Conservation (phyloP, 2,888 invertebrate species). For the Parasteatoda lunata region DNA sequence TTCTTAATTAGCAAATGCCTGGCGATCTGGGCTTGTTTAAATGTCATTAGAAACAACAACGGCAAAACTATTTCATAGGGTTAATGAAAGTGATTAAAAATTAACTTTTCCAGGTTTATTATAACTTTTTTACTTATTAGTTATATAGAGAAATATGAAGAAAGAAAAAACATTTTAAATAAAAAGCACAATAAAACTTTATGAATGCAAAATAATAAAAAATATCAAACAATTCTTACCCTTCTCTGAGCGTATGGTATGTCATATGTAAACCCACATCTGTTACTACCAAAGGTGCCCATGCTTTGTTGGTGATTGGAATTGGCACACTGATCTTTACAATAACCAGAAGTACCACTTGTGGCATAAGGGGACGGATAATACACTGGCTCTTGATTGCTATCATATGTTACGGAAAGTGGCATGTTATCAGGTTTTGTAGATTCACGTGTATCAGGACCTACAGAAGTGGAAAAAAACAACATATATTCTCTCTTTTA, state of each 20-base stretch:
- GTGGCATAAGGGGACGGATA: constrained; percentile 69
- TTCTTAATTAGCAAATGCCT: too few relatives aligned
- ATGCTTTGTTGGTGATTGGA: constrained; percentile 45
- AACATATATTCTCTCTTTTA: too few relatives aligned
- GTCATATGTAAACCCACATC: constrained; percentile 66
- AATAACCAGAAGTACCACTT: constrained; percentile 57
- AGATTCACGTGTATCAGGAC: constrained; percentile 47
- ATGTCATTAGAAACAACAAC: background rate
- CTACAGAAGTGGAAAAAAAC: background rate
- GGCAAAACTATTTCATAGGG: background rate
- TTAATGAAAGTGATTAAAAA: too few relatives aligned
- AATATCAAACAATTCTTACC: constrained; percentile 8
- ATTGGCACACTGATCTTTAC: constrained; percentile 30
- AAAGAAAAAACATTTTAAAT: background rate
- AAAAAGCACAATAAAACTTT: background rate
- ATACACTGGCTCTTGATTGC: constrained; percentile 62
- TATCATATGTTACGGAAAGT: constrained; percentile 59
- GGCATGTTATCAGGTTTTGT: constrained; percentile 57
- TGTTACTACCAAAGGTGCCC: constrained; percentile 63
- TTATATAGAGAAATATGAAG: too few relatives aligned
- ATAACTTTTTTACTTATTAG: too few relatives aligned
- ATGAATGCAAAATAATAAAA: background rate
- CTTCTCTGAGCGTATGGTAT: constrained; percentile 66
- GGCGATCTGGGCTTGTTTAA: too few relatives aligned
- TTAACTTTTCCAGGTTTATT: too few relatives aligned